Base-by-base conservation (phyloP, 2,113 vertebrate species). In the Nymphicus hollandicus region DNA sequence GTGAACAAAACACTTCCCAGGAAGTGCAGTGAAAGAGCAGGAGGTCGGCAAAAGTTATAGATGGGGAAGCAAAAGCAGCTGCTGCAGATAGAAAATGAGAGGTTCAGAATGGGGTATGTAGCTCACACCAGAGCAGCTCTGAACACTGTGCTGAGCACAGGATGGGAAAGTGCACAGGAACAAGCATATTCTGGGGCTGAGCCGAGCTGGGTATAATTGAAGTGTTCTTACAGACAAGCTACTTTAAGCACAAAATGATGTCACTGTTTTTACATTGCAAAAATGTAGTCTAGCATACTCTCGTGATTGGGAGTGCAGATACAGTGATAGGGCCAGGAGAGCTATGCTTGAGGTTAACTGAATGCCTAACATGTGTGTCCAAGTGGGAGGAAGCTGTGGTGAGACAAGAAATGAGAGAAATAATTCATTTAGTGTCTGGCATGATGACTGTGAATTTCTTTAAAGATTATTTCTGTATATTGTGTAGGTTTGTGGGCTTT, bases 301-400 rank as follows among this genome's bases (percentile, higher is more conserved):
- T 77, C 12, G 11, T 68, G 93, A 92, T 88, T 84, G 88, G 94
- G 95, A 97, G 96, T 85, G 66, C 88, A 97, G 97, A 97, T 97
- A 65, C 44, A 61, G 79, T 4, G 87, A 95, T 96, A 95, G 96
- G 86, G 86, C 84, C 19, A 49, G 56, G 55, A 89, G 82, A 77
- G 61, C 93, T 92, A 50, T 61, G 61, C 93, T 65, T 37, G 95
- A 88, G 91, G 91, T 95, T 93, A 92, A 91, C 82, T 61, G 93
- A 94, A 97, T 94, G 91, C 88, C 95, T 95, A 88, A 86, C 94
- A 94, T 96, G 89, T 96, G 95, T 97, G 93, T 97, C 92, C 95
- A 94, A 97, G 97, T 96, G 97, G 97, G 97, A 98, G 97, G 97
- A 96, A 97, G 94, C 77, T 70, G 73, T 63, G 92, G 94, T 83